Conservation (phyloP, 2,113 vertebrate genomes). For the Equus przewalskii region DNA sequence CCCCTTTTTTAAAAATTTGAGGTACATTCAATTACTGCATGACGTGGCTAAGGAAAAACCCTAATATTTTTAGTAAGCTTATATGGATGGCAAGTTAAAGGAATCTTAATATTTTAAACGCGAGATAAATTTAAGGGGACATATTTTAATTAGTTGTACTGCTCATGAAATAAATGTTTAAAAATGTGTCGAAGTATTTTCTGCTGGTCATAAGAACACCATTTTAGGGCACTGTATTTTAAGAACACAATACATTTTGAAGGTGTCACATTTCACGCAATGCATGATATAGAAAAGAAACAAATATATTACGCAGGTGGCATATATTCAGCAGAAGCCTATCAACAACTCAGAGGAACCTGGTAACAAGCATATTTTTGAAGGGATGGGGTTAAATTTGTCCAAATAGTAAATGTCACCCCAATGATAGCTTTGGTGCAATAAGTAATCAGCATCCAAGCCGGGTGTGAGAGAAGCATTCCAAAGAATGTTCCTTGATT, state of each 20-base stretch:
- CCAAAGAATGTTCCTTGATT: conserved; percentile 68
- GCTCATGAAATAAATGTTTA: conserved; percentile 68
- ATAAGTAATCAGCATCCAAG: conserved; percentile 13
- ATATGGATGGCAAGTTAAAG: conserved; percentile 68
- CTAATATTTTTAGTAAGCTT: conserved; percentile 79
- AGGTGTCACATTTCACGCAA: conserved; percentile 51
- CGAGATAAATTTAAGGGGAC: conserved; percentile 75
- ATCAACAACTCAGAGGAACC: conserved; percentile 52
- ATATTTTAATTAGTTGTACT: conserved; percentile 68
- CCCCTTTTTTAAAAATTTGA: conserved; percentile 78
- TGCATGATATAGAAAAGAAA: conserved; percentile 60
- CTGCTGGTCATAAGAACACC: conserved; percentile 53
- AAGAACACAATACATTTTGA: conserved; percentile 60
- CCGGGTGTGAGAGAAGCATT: conserved; percentile 59
- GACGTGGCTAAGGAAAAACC: conserved; percentile 82
- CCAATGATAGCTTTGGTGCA: conserved; percentile 65
- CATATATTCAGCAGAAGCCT: conserved; percentile 59
- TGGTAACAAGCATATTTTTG: conserved; percentile 61
- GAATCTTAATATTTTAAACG: conserved; percentile 67
- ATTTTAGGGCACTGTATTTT: conserved; percentile 61
- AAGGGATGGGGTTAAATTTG: conserved; percentile 44
- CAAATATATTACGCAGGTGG: conserved; percentile 44
- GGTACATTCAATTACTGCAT: conserved; percentile 84
- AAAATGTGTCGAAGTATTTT: conserved; percentile 67
- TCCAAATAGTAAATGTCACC: conserved; percentile 51